Evolutionary conservation across 2,113 vertebrate species (phyloP).

Genomic region (Pterocles orientalis): DNA sequence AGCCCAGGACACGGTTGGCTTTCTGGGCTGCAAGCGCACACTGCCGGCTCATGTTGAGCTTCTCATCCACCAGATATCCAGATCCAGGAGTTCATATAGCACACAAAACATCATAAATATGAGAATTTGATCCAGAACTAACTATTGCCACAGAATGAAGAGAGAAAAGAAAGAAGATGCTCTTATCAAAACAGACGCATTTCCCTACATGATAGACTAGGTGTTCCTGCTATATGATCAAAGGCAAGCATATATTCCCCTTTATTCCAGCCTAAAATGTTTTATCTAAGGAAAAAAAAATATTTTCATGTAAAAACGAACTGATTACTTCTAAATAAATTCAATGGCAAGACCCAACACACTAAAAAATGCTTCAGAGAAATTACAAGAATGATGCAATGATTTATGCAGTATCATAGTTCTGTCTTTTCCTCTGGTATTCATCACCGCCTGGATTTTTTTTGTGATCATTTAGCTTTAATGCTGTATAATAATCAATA

Average conservation of each 20-base stretch:
- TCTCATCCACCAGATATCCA: too few species aligned
- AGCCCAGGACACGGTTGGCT: too few species aligned
- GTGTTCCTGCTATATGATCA: background rate
- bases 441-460: too few species aligned
- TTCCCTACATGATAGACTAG: background rate
- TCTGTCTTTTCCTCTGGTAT: background rate
- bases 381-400: background rate
- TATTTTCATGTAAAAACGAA: background rate
- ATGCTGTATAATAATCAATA: background rate
- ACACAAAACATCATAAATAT: background rate
- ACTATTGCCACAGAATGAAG: rapidly evolving
- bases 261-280: background rate
- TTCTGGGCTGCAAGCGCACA: too few species aligned
- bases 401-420: background rate
- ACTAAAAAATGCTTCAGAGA: background rate
- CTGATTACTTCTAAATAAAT: background rate
- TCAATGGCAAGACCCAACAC: background rate
- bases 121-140: background rate
- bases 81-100: background rate
- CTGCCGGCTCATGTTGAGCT: too few species aligned
- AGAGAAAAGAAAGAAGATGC: background rate
- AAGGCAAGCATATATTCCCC: background rate
- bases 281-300: background rate
- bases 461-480: rapidly evolving
- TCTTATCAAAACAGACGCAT: background rate